A percentile compares a stretch with the other conserved stretches of the same genome.
Evolutionary conservation across 2,797 vertebrate species (phyloP).

Genomic region (Antrozous pallidus): DNA sequence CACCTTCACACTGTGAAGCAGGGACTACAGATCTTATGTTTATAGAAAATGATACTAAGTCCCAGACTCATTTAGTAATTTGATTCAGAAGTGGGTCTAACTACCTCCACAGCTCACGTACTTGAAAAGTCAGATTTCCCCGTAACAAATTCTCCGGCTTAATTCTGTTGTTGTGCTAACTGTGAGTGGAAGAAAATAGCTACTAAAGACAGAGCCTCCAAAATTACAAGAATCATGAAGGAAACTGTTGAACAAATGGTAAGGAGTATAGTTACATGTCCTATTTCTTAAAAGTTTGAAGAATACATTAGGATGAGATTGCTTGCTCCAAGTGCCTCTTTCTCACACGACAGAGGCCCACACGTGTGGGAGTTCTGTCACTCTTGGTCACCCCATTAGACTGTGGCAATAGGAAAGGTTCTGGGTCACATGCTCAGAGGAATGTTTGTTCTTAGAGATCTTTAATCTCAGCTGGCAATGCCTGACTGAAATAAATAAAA

Average conservation of each 20-base stretch:
- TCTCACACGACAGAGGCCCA: background rate
- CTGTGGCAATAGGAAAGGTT: background rate
- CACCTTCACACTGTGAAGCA: background rate
- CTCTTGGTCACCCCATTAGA: background rate
- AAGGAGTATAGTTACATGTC: background rate
- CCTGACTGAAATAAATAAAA: background rate
- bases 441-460: background rate
- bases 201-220: background rate
- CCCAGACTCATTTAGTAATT: background rate
- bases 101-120: background rate
- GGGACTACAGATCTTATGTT: background rate
- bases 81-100: background rate
- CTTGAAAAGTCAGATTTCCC: slow-evolving; percentile 36
- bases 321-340: background rate
- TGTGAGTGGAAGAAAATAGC: background rate
- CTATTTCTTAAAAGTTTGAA: slow-evolving; percentile 5
- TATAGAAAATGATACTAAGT: background rate
- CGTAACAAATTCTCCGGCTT: slow-evolving; percentile 31
- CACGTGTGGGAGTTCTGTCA: background rate
- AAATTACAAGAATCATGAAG: background rate
- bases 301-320: background rate
- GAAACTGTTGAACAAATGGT: background rate
- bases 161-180: background rate
- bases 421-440: background rate
- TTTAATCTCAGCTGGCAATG: background rate